phyloP scores from a whole-genome alignment of 2,113 vertebrate species.

The Cathartes aura region DNA sequence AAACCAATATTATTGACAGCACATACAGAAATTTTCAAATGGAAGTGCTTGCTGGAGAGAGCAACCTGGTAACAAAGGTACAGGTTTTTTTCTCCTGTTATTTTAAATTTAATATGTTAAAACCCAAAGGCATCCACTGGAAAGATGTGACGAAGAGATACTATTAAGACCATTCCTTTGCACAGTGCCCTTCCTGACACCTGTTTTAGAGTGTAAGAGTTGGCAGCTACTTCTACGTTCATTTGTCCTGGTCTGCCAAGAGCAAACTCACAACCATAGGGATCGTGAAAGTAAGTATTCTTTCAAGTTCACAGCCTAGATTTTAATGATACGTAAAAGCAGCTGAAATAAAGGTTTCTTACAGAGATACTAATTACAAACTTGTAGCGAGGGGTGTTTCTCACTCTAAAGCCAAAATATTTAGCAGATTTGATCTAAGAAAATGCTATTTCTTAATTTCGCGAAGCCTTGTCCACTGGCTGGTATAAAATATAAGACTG shows the following conservation, averaged over 20 bases:
- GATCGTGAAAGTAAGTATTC: neutral
- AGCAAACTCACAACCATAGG: neutral
- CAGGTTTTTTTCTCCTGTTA: neutral
- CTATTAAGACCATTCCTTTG: neutral
- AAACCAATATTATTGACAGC: constrained; percentile 89
- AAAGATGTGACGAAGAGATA: neutral
- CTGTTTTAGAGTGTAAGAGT: neutral
- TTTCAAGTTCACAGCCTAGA: neutral
- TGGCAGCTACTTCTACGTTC: neutral
- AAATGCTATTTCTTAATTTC: neutral
- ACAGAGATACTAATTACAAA: neutral
- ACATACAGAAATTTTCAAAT: constrained; percentile 95
- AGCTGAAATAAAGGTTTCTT: neutral
- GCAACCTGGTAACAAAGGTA: constrained; percentile 92
- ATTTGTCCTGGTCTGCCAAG: neutral
- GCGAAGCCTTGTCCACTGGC: neutral
- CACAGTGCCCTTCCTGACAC: neutral
- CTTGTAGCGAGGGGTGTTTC: neutral
- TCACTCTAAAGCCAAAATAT: neutral
- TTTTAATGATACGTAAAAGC: neutral
- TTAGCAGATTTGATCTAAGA: neutral
- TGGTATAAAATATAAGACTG: neutral
- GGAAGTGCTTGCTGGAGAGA: constrained; percentile 92
- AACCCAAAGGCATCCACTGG: neutral
- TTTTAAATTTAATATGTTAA: neutral